Conservation (phyloP, 2,797 vertebrate species). For the Anolis apletophallus region DNA sequence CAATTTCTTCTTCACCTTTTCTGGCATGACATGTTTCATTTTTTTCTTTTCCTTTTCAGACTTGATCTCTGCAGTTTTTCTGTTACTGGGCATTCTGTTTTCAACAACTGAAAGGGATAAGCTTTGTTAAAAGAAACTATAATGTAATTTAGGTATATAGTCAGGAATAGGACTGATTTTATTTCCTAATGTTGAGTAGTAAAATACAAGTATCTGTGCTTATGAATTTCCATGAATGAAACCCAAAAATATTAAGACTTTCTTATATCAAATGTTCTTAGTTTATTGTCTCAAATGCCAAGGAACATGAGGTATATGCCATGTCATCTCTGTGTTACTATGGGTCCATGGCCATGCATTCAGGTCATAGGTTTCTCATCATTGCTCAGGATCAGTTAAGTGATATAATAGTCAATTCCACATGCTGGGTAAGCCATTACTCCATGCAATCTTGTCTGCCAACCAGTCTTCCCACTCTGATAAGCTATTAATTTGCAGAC, state of each 20-base stretch:
- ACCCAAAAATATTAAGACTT: neutral
- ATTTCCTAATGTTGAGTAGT: neutral
- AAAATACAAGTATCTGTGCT: neutral
- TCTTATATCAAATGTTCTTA: neutral
- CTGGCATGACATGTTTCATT: neutral
- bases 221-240: too few species aligned
- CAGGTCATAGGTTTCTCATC: neutral
- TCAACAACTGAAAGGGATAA: neutral
- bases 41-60: conserved; percentile 62
- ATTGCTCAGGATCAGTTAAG: neutral
- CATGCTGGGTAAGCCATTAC: neutral
- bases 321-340: neutral
- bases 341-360: neutral
- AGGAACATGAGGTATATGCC: neutral
- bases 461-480: too few species aligned
- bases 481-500: neutral
- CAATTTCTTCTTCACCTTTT: conserved; percentile 41
- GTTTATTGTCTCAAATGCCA: neutral
- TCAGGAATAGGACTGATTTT: neutral
- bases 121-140: neutral
- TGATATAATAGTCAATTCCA: too few species aligned
- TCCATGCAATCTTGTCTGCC: neutral
- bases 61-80: conserved; percentile 27
- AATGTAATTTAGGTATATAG: neutral
- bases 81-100: conserved; percentile 67